A percentile compares a stretch with the other conserved stretches of the same genome.
Evolutionary conservation across 2,113 vertebrate genomes (phyloP).

Genomic region (Orthonyx spaldingii): DNA sequence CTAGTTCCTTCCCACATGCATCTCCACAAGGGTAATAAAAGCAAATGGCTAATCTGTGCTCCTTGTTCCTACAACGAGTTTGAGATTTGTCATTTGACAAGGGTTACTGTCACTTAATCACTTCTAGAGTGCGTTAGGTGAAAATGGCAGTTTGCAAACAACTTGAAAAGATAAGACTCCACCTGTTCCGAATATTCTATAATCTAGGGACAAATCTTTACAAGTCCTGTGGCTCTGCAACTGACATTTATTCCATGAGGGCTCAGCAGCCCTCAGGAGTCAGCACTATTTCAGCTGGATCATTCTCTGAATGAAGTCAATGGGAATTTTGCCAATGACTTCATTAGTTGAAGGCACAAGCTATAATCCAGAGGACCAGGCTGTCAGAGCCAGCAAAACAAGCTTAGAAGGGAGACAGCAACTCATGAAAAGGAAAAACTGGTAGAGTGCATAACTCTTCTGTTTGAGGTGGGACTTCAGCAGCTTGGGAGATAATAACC

Average conservation of each 20-base stretch:
- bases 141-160: background rate
- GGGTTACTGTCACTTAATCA: background rate
- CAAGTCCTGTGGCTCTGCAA: background rate
- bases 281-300: background rate
- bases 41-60: background rate
- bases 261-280: background rate
- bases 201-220: background rate
- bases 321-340: background rate
- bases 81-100: background rate
- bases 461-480: background rate
- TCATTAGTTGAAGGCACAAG: background rate
- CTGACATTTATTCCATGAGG: background rate
- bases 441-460: background rate
- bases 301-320: background rate
- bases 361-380: background rate
- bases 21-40: background rate
- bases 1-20: background rate
- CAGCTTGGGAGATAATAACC: background rate
- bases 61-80: background rate
- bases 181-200: background rate
- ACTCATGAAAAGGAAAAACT: background rate
- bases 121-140: background rate
- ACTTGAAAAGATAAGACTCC: background rate
- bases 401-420: background rate
- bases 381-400: background rate